Evolutionary conservation across 2,888 invertebrate genomes (phyloP).

Genomic region (Eremobia ochroleuca): DNA sequence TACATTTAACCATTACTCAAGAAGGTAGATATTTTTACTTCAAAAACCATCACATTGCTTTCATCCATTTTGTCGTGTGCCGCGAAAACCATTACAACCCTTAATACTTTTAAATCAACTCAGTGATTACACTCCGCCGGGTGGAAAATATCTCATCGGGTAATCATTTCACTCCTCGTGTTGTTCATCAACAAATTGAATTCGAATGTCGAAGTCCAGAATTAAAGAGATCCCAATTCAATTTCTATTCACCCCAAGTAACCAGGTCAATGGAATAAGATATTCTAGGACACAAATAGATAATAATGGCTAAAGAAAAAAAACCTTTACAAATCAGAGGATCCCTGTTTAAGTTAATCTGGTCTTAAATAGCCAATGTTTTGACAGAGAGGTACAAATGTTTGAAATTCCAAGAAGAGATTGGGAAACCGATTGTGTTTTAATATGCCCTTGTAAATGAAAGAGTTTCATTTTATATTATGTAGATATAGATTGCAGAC

Average conservation of each 20-base stretch:
- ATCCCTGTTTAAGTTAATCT: neutral
- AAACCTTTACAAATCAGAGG: neutral
- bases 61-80: neutral
- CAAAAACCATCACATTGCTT: neutral
- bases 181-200: slow-evolving; percentile 57
- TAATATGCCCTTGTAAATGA: neutral
- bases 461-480: neutral
- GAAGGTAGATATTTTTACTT: neutral
- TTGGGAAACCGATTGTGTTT: neutral
- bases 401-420: neutral
- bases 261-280: slow-evolving; percentile 30
- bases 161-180: slow-evolving; percentile 24
- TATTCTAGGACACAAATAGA: neutral
- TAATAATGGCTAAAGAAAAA: slow-evolving; percentile 1
- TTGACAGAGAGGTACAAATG: neutral
- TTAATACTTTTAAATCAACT: slow-evolving; percentile 50
- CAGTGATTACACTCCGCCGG: slow-evolving; percentile 21
- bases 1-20: neutral
- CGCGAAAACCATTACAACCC: slow-evolving; percentile 28
- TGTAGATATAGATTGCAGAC: no score
- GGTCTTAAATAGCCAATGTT: neutral
- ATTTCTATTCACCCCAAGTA: slow-evolving; percentile 25
- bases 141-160: slow-evolving; percentile 39
- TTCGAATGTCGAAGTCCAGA: slow-evolving; percentile 28
- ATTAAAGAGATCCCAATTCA: slow-evolving; percentile 27